Conservation (phyloP, 1,140 invertebrate species). For the Lutraria rhynchaena region DNA sequence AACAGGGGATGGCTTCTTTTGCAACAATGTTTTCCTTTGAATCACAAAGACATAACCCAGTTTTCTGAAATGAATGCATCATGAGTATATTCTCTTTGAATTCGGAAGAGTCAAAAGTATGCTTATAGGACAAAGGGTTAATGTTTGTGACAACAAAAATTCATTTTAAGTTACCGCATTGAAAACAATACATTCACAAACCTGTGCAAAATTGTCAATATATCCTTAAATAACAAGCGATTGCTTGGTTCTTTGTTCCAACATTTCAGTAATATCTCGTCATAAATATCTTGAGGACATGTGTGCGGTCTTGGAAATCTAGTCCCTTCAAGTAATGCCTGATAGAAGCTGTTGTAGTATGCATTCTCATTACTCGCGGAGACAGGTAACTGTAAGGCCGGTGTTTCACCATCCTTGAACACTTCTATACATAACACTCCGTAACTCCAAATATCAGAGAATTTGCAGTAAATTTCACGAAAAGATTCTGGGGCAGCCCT, state of each 20-base stretch:
- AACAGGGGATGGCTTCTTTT: too few species aligned
- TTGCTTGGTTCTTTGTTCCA: conserved; percentile 94
- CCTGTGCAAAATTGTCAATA: background rate
- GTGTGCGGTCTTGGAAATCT: conserved; percentile 82
- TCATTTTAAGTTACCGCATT: too few species aligned
- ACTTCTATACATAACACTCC: conserved; percentile 99
- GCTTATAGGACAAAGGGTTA: too few species aligned
- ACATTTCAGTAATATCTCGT: conserved; percentile 96
- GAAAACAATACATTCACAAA: background rate
- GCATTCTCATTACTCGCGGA: background rate
- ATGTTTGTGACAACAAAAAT: too few species aligned
- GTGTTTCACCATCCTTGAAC: conserved; percentile 97
- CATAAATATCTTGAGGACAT: conserved; percentile 96
- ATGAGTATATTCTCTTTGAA: too few species aligned
- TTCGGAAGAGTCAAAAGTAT: too few species aligned
- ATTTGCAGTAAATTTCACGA: conserved; percentile 91
- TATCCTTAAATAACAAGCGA: conserved; percentile 85
- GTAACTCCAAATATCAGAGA: conserved; percentile 99
- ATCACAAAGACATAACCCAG: too few species aligned
- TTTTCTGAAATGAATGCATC: too few species aligned
- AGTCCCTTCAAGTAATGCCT: conserved; percentile 5
- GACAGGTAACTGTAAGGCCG: too few species aligned
- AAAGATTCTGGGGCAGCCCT: conserved; percentile 93
- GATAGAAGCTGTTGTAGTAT: background rate
- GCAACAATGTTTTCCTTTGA: too few species aligned